These are phyloP conservation scores for Philereme transversata DNA, from an alignment of 2,888 invertebrate species.

Conservation along the genomic window DNA sequence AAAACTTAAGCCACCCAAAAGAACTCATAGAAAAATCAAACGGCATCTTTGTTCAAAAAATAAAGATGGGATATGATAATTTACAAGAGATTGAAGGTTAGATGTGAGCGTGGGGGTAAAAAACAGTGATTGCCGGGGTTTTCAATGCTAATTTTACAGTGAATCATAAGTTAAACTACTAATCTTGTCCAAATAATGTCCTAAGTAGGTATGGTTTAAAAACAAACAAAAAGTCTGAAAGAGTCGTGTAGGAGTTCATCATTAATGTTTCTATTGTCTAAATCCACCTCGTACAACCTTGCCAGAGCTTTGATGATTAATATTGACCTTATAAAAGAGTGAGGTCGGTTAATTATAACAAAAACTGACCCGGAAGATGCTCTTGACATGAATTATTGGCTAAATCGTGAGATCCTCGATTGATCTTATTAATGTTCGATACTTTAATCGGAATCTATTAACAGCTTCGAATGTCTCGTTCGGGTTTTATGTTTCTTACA, in stretches of 20 bases:
- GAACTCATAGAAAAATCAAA: no score
- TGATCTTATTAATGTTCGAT: constrained; percentile 18
- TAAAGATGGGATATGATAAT: not conserved
- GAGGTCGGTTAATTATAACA: constrained; percentile 66
- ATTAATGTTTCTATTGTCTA: constrained; percentile 43
- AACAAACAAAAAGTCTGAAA: constrained; percentile 17
- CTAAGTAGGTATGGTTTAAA: not conserved
- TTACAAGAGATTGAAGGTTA: not conserved
- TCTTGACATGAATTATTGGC: constrained; percentile 52
- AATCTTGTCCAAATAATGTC: constrained; percentile 1
- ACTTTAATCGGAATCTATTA: constrained; percentile 30
- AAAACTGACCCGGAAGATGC: constrained; percentile 67
- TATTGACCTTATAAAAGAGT: constrained; percentile 57
- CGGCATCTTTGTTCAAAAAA: no score
- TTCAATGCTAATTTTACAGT: constrained; percentile 4
- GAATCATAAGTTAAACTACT: constrained; percentile 11
- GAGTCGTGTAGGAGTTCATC: constrained; percentile 42
- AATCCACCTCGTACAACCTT: constrained; percentile 50
- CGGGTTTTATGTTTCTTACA: constrained; percentile 1
- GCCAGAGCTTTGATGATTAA: constrained; percentile 59
- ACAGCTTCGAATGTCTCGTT: not conserved
- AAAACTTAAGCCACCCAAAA: no score
- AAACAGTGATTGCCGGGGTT: constrained; percentile 1
- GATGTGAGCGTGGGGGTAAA: constrained; percentile 2
- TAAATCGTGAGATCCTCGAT: constrained; percentile 63